Base-by-base conservation (phyloP, 1,140 invertebrate species). In the Sminthurides bifidus region DNA sequence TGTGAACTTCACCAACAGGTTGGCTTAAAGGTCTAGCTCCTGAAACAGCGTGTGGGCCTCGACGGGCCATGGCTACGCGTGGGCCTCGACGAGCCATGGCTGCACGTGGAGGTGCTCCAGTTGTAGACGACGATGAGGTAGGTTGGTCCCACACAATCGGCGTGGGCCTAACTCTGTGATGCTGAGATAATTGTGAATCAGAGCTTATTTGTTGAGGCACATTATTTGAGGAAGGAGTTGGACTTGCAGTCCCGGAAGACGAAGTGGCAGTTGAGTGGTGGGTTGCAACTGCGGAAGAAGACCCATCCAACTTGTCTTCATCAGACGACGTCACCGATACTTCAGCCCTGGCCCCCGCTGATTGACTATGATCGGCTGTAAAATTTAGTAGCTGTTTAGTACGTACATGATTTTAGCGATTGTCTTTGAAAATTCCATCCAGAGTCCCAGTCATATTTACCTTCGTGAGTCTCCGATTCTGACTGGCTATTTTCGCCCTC, bases 61-160 rank as follows among this genome's bases (percentile, higher is more conserved):
- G 40, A 24, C 21, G 23, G 23, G 31, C 45, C 40, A 52, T 29
- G 26, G 2, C 45, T 6, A 3, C 19, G 17, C 58, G 40, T 5
- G 38, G 37, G 41, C 52, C 19, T 24, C 50, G 40, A 24, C 21
- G 23, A 26, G 31, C 45, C 40, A 52, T 29, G 26, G 2, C 45
- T 6, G 2, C 26, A 15, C 52, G 17, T 17, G 41, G 23, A 26
- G 54, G 26, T 19, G 29, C 46, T 1, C 37, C 27, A 3, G 44
- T 27, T 0, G 50, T 19, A 24, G 52, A 40, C 1, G 59, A 61
- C 26, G 63, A 65, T 21, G 55, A 57, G 2, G 58, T 61, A 17
- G 63, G 63, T 44, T 65, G 63, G 52, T 65, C 63, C 63, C 63
- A 65, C 24, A 65, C 45, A 21, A 65, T 65, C 21, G 63, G 63